These are phyloP conservation scores for Agapornis roseicollis DNA, from an alignment of 2,113 vertebrate species.

Conservation along the genomic window DNA sequence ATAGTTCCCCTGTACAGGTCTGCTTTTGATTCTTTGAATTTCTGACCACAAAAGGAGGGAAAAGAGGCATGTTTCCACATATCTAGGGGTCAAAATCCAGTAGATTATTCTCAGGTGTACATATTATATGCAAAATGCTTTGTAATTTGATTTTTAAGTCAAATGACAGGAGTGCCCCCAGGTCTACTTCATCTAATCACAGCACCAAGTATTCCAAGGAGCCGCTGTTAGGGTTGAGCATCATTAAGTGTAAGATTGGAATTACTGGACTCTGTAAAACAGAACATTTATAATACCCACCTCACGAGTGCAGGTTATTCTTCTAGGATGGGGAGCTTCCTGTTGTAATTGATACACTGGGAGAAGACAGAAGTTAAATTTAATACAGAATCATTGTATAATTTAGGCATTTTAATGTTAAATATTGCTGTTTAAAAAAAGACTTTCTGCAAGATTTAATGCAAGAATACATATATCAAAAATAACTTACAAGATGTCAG, in stretches of 20 bases:
- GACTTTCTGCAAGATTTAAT: not conserved
- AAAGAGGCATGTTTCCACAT: not conserved
- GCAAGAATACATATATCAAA: not conserved
- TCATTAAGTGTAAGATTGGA: not conserved
- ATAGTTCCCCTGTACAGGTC: not conserved
- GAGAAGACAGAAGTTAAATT: constrained; percentile 63
- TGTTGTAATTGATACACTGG: constrained; percentile 84
- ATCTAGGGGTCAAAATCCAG: not conserved
- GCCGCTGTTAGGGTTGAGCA: not conserved
- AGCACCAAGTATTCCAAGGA: not conserved
- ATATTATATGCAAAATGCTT: not conserved
- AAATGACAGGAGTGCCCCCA: not conserved
- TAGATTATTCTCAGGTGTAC: not conserved
- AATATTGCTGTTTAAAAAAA: not conserved
- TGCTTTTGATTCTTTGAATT: not conserved
- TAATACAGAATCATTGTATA: not conserved
- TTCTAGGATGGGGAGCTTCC: constrained; percentile 85
- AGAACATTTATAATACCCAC: constrained; percentile 57
- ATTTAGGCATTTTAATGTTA: not conserved
- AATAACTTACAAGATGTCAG: not conserved
- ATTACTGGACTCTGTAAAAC: not conserved
- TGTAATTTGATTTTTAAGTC: not conserved
- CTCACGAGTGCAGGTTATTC: constrained; percentile 81
- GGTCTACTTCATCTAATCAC: not conserved
- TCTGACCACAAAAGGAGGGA: not conserved